Base-by-base conservation (phyloP, 2,888 invertebrate species). In the Stenodera caucasica region DNA sequence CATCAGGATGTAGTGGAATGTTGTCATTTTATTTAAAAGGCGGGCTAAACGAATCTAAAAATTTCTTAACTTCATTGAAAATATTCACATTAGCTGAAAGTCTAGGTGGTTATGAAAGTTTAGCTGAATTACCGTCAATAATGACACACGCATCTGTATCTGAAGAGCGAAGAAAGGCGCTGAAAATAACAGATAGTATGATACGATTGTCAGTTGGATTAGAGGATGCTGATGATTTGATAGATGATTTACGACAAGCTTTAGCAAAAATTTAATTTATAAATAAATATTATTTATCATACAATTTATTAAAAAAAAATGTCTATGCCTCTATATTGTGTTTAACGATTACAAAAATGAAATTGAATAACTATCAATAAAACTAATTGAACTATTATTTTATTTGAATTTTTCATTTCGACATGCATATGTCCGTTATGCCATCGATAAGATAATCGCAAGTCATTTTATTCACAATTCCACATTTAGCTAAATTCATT, bases 71-170 rank as follows among this genome's bases (percentile, higher is more conserved):
- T 68, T 79, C 87, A 6, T 81, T 96, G 30, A 90, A 94, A 82
- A 71, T 95, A 23, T 95, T 97, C 79, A 88, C 86, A 0, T 80
- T 96, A 55, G 98, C 98, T 4, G 98, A 97, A 78, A 97, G 96
- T 76, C 85, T 99, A 62, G 98, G 98, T 53, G 97, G 97, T 58
- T 95, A 90, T 74, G 97, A 98, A 78, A 96, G 95, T 77, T 85
- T 98, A 67, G 94, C 95, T 2, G 96, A 97, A 83, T 84, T 97
- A 68, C 98, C 98, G 91, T 89, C 88, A 21, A 79, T 94, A 26
- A 98, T 98, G 98, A 98, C 98, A 0, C 98, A 98, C 77, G 93
- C 96, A 1, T 93, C 94, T 0, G 90, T 98, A 29, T 92, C 96
- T 0, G 85, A 83, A 57, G 88, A 88, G 49, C 88, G 90, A 66